Base-by-base conservation (phyloP, 2,888 invertebrate genomes). In the Troides helena region DNA sequence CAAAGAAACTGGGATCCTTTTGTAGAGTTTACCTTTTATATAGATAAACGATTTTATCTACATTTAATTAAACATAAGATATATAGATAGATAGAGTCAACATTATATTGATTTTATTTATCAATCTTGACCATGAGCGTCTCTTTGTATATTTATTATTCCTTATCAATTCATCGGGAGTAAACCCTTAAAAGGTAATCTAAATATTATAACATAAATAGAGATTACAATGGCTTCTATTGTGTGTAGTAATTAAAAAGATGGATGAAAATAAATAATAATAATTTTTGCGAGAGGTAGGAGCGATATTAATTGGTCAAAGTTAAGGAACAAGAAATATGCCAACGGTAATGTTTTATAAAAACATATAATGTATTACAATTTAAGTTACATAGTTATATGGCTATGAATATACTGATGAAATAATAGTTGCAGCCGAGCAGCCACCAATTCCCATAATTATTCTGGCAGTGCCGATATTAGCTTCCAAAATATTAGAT, bases 391-490 rank as follows among this genome's bases (percentile, higher is more conserved):
- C 6, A n/a, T 53, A n/a, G 5, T 53, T 53, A n/a, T n/a, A n/a
- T 53, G 53, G 30, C 60, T 67, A 67, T 36, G 60, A 58, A 43
- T 76, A 73, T 60, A 90, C 74, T 69, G 80, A 77, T 18, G 80
- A 73, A 67, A 82, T 82, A 43, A 87, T 72, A 0, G 85, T 83
- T 18, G 77, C 76, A 10, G 84, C 85, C 0, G 90, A 86, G 72
- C 92, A 92, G 23, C 80, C 78, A 18, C 89, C 87, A 23, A 90
- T 80, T 21, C 87, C 85, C 74, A 87, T 77, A 23, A 90, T 73
- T n/a, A 90, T 80, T 69, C 78, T 85, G n/a, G 85, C 85, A 0
- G 87, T 84, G 14, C 79, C 78, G 14, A 88, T 64, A 5, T 89
- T 87, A 1, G 88, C 84, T 69, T 86, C 83, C 8, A 90, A 79